phyloP scores from a whole-genome alignment of 2,888 invertebrate genomes.

The Brachyptera putata region DNA sequence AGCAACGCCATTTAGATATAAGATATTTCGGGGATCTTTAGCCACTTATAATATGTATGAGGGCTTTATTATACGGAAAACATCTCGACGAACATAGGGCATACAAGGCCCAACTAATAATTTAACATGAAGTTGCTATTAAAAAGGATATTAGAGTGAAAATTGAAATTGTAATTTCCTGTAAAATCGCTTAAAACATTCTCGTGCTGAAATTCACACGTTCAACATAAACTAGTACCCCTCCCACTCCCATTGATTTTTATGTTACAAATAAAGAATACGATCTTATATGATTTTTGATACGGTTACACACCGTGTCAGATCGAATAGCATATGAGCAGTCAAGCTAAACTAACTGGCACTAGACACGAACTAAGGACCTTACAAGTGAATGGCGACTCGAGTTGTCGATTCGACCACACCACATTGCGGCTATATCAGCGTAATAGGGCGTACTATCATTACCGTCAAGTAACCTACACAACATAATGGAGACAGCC shows the following conservation, averaged over 20 bases:
- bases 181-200: conserved; percentile 7
- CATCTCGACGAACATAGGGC: no score
- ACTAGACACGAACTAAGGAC: not conserved
- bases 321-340: not conserved
- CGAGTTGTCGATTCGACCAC: not conserved
- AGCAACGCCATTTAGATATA: conserved; percentile 15
- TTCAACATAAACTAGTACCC: no score
- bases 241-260: conserved; percentile 8
- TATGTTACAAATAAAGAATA: not conserved
- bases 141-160: conserved; percentile 6
- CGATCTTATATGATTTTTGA: no score
- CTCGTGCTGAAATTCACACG: conserved; percentile 12
- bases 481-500: not conserved
- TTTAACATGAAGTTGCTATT: conserved; percentile 5
- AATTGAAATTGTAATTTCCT: conserved; percentile 18
- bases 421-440: not conserved
- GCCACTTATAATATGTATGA: no score
- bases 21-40: conserved; percentile 8
- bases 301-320: no score
- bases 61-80: conserved; percentile 8
- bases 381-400: not conserved
- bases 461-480: no score
- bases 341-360: not conserved
- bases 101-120: no score
- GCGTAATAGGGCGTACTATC: no score